A percentile compares a stretch with the other conserved stretches of the same genome.
These are phyloP conservation scores for Bubo scandiacus DNA, from an alignment of 2,113 vertebrate genomes.

Conservation along the genomic window DNA sequence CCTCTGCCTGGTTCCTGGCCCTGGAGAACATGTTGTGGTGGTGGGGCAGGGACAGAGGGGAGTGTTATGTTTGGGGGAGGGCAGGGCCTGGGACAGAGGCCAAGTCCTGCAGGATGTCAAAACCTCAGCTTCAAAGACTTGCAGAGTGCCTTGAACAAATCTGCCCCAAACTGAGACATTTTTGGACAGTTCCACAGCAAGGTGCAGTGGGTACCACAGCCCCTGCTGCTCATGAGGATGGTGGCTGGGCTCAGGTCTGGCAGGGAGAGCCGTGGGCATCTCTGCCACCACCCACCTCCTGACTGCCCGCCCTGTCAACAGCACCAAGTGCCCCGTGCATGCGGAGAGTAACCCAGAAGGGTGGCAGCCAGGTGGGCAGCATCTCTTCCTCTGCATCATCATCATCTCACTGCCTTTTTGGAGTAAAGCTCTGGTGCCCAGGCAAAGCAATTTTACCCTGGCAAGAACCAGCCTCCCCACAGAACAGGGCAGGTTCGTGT, in stretches of 20 bases:
- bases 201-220: neutral
- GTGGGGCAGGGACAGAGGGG: neutral
- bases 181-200: neutral
- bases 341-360: neutral
- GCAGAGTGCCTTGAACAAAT: neutral
- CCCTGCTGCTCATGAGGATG: fast-evolving
- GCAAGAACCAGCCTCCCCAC: neutral
- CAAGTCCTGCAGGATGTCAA: neutral
- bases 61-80: neutral
- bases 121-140: neutral
- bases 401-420: neutral
- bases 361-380: neutral
- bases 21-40: neutral
- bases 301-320: neutral
- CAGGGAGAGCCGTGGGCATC: neutral
- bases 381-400: neutral
- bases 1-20: neutral
- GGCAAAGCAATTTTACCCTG: neutral
- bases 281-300: neutral
- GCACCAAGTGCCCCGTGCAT: neutral
- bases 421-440: neutral
- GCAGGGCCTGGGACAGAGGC: neutral
- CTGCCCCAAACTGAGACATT: neutral
- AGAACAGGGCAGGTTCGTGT: neutral
- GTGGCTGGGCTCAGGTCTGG: neutral